A percentile compares a stretch with the other conserved stretches of the same genome.
phyloP scores from a whole-genome alignment of 2,797 vertebrate species.

The Pseudocheirus occidentalis region DNA sequence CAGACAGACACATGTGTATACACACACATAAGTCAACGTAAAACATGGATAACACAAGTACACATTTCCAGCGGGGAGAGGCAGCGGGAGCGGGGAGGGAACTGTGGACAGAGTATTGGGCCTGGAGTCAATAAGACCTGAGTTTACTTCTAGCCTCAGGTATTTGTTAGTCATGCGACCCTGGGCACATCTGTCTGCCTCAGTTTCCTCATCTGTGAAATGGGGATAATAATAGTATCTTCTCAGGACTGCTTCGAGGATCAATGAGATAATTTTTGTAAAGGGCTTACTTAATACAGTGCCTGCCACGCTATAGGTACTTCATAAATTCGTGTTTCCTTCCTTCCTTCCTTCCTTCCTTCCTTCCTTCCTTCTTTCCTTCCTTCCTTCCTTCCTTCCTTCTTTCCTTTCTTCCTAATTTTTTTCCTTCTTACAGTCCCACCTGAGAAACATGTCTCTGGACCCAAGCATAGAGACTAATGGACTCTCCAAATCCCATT shows the following conservation, averaged over 20 bases:
- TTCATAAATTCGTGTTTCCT: neutral
- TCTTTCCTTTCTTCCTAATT: neutral
- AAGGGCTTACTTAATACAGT: neutral
- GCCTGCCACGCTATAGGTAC: neutral
- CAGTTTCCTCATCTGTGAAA: neutral
- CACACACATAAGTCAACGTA: neutral
- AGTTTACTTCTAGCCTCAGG: neutral
- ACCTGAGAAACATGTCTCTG: neutral
- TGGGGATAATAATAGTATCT: neutral
- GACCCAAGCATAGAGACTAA: neutral
- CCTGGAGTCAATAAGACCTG: neutral
- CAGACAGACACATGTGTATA: too few relatives aligned
- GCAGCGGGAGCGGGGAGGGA: too few relatives aligned
- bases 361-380: too few relatives aligned
- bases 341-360: neutral
- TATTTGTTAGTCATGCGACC: neutral
- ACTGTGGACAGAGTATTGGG: neutral
- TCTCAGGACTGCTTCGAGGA: neutral
- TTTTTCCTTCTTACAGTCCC: neutral
- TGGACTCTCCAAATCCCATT: slow-evolving; percentile 28
- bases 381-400: neutral
- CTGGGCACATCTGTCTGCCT: neutral
- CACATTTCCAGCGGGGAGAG: neutral
- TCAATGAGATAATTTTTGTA: neutral
- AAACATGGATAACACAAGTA: neutral